phyloP scores from a whole-genome alignment of 30 jellyfish, hydroid and myxozoan species.

The Aurelia aurita region DNA sequence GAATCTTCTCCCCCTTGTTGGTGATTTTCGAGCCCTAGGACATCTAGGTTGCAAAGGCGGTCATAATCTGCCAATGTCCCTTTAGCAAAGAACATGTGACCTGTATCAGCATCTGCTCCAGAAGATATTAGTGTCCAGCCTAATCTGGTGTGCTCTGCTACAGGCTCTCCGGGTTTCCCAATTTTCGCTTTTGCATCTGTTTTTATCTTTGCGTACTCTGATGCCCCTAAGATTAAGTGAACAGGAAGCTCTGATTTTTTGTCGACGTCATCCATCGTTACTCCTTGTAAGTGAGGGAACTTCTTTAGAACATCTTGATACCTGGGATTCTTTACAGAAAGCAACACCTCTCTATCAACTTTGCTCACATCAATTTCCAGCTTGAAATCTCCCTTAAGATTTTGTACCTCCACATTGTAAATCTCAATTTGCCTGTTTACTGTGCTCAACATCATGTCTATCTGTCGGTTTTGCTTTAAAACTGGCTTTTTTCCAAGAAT shows the following conservation, averaged over 20 bases:
- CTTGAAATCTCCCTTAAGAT: constrained; percentile 33
- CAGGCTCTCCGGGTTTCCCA: too few species aligned
- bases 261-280: constrained; percentile 33
- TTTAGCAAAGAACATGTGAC: constrained; percentile 16
- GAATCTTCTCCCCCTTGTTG: not conserved
- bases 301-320: constrained; percentile 21
- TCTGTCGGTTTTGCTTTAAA: constrained; percentile 15
- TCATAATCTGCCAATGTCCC: constrained; percentile 27
- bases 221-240: constrained; percentile 66
- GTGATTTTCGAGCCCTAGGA: constrained; percentile 19
- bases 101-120: constrained; percentile 56
- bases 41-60: too few species aligned
- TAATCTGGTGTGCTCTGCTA: constrained; percentile 58
- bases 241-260: constrained; percentile 55
- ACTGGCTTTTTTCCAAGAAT: constrained; percentile 25
- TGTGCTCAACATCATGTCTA: constrained; percentile 71
- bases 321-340: constrained; percentile 43
- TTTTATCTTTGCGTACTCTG: constrained; percentile 47
- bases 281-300: constrained; percentile 49
- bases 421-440: constrained; percentile 33
- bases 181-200: constrained; percentile 35
- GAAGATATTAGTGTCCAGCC: constrained; percentile 72
- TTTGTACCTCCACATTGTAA: constrained; percentile 34
- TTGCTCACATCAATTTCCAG: constrained; percentile 53
- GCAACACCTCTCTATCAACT: constrained; percentile 33